Base-by-base conservation (phyloP, 1,140 invertebrate genomes). In the Rhopalosiphum padi region DNA sequence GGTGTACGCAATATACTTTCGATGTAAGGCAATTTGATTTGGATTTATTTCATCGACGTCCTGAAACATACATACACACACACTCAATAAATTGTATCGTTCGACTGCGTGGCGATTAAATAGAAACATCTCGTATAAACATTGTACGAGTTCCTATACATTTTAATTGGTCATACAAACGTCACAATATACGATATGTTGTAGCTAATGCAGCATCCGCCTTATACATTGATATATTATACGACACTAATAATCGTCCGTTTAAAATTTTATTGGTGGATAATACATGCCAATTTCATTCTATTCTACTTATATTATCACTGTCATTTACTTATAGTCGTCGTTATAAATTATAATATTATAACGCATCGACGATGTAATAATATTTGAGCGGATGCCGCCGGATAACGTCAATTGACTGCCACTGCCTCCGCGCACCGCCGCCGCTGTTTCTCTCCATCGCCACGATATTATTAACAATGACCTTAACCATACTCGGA, bases 361-460 rank as follows among this genome's bases (percentile, higher is more conserved):
- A 43, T 41, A 60, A 60, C 53, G 88, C 88, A 43, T 89, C 88
- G 88, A 30, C 88, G 88, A 55, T 55, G 53, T 37, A 41, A 41
- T 90, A 90, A 55, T 68, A 48, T 68, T 43, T 21, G 25, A 68
- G 60, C 53, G 37, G 37, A 41, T 41, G 51, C 53, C 55, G 55
- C 89, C 89, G 89, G 89, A 90, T 60, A 90, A 90, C 89, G 89
- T 90, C 89, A 90, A 90, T 90, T 90, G 53, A 60, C 35, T 41
- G 9, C 18, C 51, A 22, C 88, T 41, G 30, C 22, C 23, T 5
- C 37, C 43, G 55, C 18, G 60, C 18, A 53, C 53, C 23, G n/a
- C 37, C 37, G 53, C 48, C 30, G 5, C 86, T 30, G 46, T 87
- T 41, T 7, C 46, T 22, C 85, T n/a, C 30, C 46, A 22, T 41